These are phyloP conservation scores for Aphelocoma coerulescens DNA, from an alignment of 2,113 vertebrate species.

Conservation along the genomic window DNA sequence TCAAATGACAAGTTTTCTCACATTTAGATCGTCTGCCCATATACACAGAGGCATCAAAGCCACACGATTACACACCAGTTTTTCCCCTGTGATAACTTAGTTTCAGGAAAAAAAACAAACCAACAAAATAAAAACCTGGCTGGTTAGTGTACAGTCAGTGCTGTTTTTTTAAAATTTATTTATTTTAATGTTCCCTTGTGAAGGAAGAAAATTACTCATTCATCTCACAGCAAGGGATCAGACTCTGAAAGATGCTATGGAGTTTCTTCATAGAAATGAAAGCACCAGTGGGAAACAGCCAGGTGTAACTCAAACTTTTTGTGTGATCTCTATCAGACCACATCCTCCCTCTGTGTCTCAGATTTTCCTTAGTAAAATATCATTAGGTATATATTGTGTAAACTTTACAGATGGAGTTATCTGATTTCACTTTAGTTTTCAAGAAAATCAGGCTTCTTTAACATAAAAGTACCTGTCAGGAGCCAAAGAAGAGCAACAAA, in stretches of 20 bases:
- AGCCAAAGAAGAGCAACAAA: background rate
- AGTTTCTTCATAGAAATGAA: slow-evolving; percentile 5
- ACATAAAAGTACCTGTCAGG: background rate
- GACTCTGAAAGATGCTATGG: background rate
- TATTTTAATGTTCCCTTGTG: background rate
- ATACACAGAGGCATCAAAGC: background rate
- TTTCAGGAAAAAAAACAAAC: background rate
- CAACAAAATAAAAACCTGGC: background rate
- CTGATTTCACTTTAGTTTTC: background rate
- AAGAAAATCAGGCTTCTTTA: background rate
- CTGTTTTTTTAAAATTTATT: background rate
- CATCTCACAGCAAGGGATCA: background rate
- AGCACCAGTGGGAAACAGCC: background rate
- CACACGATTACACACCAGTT: background rate
- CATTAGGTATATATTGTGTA: background rate
- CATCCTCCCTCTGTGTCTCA: background rate
- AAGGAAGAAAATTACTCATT: slow-evolving; percentile 6
- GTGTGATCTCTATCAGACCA: background rate
- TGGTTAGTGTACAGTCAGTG: background rate
- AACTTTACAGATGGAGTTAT: background rate
- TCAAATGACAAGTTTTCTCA: background rate
- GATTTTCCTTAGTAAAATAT: background rate
- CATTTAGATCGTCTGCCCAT: background rate
- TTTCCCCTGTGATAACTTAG: background rate
- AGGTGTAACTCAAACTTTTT: background rate